phyloP scores from a whole-genome alignment of 2,113 vertebrate species.

The Gopherus flavomarginatus region DNA sequence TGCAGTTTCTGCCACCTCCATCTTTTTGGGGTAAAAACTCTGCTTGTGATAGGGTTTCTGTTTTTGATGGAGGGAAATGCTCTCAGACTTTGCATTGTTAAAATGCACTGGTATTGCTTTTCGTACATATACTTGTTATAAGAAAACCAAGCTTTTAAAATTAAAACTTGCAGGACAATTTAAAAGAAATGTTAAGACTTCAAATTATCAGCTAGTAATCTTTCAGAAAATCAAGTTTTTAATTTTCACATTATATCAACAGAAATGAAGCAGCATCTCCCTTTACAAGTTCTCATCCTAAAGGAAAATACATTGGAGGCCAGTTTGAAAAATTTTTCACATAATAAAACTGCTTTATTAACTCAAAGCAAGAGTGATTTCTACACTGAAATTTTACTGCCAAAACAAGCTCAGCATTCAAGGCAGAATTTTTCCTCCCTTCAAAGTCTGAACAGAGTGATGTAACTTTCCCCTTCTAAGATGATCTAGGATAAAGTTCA shows the following conservation, averaged over 20 bases:
- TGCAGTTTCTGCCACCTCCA: no score
- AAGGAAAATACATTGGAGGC: neutral
- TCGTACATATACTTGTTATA: neutral
- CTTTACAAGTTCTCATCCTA: neutral
- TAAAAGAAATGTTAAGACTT: neutral
- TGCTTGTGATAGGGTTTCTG: no score
- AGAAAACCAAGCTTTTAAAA: neutral
- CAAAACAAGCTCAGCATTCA: neutral
- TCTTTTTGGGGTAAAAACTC: no score
- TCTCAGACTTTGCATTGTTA: no score
- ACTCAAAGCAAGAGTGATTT: neutral
- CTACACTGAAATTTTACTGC: neutral
- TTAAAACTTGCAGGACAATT: neutral
- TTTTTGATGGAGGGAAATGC: neutral
- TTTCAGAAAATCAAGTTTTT: neutral
- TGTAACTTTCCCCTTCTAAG: no score
- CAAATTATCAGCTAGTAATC: neutral
- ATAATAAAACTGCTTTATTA: slow-evolving; percentile 6
- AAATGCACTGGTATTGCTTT: no score
- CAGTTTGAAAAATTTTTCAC: neutral
- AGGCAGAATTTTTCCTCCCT: no score
- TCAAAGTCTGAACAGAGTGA: no score
- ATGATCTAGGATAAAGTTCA: no score
- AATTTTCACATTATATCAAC: neutral
- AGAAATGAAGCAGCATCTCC: neutral